Evolutionary conservation across 2,888 invertebrate species (phyloP).

Genomic region (Sicus ferrugineus): DNA sequence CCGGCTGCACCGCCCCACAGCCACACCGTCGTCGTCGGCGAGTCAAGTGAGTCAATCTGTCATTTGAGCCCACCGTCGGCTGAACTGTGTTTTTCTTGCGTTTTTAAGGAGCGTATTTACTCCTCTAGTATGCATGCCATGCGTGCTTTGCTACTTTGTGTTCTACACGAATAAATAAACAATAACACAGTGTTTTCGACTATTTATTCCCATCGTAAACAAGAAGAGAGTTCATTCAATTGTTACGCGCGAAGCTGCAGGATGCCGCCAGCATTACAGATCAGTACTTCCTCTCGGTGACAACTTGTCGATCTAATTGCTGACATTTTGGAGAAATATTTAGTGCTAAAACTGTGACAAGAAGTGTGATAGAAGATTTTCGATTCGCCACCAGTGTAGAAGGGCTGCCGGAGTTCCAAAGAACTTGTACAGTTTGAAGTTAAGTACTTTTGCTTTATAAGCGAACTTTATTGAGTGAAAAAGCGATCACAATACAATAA

Average conservation of each 20-base stretch:
- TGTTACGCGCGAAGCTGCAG: slow-evolving; percentile 48
- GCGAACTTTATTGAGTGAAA: too few species aligned
- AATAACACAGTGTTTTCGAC: slow-evolving; percentile 41
- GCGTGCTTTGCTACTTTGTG: slow-evolving; percentile 4
- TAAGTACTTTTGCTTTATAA: too few species aligned
- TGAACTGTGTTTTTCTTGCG: slow-evolving; percentile 8
- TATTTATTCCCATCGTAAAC: slow-evolving; percentile 55
- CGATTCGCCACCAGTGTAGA: too few species aligned
- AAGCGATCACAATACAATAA: too few species aligned
- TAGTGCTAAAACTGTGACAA: too few species aligned
- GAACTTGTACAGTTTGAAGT: too few species aligned
- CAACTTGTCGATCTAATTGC: too few species aligned
- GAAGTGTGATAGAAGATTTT: too few species aligned
- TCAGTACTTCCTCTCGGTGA: too few species aligned
- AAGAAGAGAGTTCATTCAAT: slow-evolving; percentile 55
- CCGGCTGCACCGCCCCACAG: not conserved
- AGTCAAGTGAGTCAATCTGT: not conserved
- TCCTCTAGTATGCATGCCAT: slow-evolving; percentile 9
- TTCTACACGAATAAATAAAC: slow-evolving; percentile 25
- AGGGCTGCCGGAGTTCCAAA: too few species aligned
- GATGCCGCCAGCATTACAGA: too few species aligned
- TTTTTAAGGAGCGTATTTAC: slow-evolving; percentile 17
- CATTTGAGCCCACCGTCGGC: not conserved
- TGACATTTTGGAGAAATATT: too few species aligned
- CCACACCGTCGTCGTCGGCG: not conserved